These are phyloP conservation scores for Oligia fasciuncula DNA, from an alignment of 2,888 invertebrate species.

Conservation along the genomic window DNA sequence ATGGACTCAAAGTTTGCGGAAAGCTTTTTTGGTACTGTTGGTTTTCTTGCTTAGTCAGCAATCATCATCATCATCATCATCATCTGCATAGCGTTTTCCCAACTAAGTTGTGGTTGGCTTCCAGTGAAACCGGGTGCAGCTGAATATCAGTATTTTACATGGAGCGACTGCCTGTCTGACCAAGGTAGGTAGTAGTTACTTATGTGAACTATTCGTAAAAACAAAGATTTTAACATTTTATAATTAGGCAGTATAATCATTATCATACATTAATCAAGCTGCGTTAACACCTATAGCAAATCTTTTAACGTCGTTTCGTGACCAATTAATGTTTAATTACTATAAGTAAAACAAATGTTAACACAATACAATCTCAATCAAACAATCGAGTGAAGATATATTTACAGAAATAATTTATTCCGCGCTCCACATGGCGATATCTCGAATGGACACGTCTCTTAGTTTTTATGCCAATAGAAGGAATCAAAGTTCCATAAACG, in stretches of 20 bases:
- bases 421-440: conserved; percentile 46
- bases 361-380: conserved; percentile 36
- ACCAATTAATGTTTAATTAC: conserved; percentile 50
- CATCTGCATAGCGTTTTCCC: not conserved
- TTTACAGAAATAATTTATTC: conserved; percentile 49
- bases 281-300: conserved; percentile 8
- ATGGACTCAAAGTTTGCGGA: not conserved
- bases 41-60: not conserved
- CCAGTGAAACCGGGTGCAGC: not conserved
- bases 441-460: conserved; percentile 55
- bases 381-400: conserved; percentile 50
- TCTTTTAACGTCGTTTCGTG: conserved; percentile 22
- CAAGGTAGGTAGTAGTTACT: too few relatives aligned
- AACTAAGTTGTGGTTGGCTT: not conserved
- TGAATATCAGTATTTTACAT: not conserved
- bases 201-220: not conserved
- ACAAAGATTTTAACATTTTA: not conserved
- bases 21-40: not conserved
- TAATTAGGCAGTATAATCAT: not conserved
- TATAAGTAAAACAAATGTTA: conserved; percentile 20
- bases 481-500: conserved; percentile 71
- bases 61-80: not conserved
- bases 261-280: conserved; percentile 21
- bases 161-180: not conserved
- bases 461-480: conserved; percentile 67